These are phyloP conservation scores for Coluber constrictor DNA, from an alignment of 2,797 vertebrate species.

Conservation along the genomic window DNA sequence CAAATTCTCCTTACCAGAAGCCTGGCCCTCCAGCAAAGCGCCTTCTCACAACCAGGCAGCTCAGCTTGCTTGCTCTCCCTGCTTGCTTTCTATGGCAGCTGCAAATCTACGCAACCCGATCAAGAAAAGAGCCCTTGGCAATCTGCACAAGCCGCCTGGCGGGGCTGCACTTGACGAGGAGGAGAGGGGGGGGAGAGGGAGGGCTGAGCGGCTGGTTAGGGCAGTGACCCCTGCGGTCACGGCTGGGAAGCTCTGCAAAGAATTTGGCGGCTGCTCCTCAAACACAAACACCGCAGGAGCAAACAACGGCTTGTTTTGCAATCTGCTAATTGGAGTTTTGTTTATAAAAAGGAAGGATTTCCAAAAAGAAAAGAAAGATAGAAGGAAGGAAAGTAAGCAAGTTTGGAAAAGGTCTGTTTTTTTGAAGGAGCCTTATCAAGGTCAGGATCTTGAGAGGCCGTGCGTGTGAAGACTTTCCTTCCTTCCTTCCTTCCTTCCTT, in stretches of 20 bases:
- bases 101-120: not conserved
- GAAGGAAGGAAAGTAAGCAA: not conserved
- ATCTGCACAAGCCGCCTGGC: not conserved
- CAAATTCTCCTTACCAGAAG: not conserved
- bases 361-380: not conserved
- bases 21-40: not conserved
- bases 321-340: not conserved
- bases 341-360: not conserved
- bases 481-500: no score
- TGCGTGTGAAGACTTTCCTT: fast-evolving
- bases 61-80: not conserved
- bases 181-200: not conserved
- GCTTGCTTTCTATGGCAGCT: not conserved
- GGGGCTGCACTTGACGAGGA: not conserved
- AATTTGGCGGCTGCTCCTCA: not conserved
- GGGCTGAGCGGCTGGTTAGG: not conserved
- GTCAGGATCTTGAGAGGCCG: not conserved
- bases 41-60: not conserved
- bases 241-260: not conserved
- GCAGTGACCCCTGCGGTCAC: not conserved
- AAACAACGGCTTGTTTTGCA: not conserved
- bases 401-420: not conserved
- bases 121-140: not conserved
- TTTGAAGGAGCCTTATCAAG: not conserved
- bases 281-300: not conserved